Base-by-base conservation (phyloP, 2,113 vertebrate genomes). In the Onychorhynchus coronatus region DNA sequence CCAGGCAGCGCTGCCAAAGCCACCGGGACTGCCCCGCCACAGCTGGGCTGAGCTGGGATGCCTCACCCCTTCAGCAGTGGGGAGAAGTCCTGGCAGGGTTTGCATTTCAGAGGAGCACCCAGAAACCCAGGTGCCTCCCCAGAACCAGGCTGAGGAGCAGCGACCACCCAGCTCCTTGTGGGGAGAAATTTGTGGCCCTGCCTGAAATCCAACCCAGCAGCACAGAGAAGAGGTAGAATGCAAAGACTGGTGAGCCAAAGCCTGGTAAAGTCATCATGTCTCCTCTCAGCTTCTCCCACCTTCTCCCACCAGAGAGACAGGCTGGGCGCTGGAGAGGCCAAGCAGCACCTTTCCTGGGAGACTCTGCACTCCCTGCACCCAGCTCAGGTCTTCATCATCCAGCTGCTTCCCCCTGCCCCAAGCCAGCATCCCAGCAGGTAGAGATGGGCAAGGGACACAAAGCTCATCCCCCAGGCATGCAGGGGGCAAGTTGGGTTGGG, bases 21-120 rank as follows among this genome's bases (percentile, higher is more conserved):
- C 52, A 24, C 59, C 0, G 2, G 52, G 35, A 12, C 42, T 37
- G 16, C n/a, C 71, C 15, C 0, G 3, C 41, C 1, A 0, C 3
- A 5, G 77, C 47, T 16, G 41, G 30, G 59, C 59, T 53, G n/a
- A 53, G 58, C 52, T 13, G 62, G 35, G 42, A 44, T 18, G 35
- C 59, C 46, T 67, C 63, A 13, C 9, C 37, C 31, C 9, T 27
- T 13, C 44, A 55, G 65, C 3, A 23, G 35, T 0, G 1, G 33
- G 75, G 20, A 77, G 50, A 85, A 23, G 42, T 39, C n/a, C 79
- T 61, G 37, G 27, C 27, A 52, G 44, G 35, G 31, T 88, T 30
- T 77, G 46, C 25, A 16, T 47, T 42, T 61, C 55, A 35, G 66
- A 58, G 80, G 46, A 85, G 52, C 46, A 44, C 11, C 11, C 37